A percentile compares a stretch with the other conserved stretches of the same genome.
Evolutionary conservation across 30 jellyfish, hydroid and myxozoan genomes (phyloP).

Genomic region (Pelagia noctiluca): DNA sequence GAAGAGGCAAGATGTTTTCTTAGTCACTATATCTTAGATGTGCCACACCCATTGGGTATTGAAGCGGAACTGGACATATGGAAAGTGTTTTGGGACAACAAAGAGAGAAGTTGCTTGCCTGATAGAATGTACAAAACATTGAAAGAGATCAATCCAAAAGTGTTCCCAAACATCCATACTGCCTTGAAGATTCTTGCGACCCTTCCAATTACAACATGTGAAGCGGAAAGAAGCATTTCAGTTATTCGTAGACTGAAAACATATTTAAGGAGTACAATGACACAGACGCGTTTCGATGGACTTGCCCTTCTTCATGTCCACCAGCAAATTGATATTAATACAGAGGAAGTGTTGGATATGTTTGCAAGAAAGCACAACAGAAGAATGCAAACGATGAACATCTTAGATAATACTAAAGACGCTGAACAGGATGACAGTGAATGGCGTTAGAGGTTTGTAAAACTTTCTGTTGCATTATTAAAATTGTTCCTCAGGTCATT

Average conservation of each 20-base stretch:
- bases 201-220: conserved; percentile 75
- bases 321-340: conserved; percentile 17
- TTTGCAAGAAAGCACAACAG: conserved; percentile 58
- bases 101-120: too few relatives aligned
- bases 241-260: conserved; percentile 60
- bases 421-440: too few relatives aligned
- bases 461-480: too few relatives aligned
- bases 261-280: conserved; percentile 57
- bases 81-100: conserved; percentile 32
- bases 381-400: conserved; percentile 54
- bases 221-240: conserved; percentile 65
- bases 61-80: conserved; percentile 40
- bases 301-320: conserved; percentile 63
- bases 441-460: too few relatives aligned
- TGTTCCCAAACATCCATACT: conserved; percentile 67
- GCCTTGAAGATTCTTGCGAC: conserved; percentile 70
- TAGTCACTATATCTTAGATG: neutral
- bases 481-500: too few relatives aligned
- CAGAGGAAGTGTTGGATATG: conserved; percentile 22
- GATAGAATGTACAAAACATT: conserved; percentile 3
- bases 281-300: conserved; percentile 22
- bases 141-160: conserved; percentile 7
- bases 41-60: conserved; percentile 38
- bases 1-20: conserved; percentile 24
- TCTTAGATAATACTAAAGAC: too few relatives aligned